Base-by-base conservation (phyloP, 2,888 invertebrate species). In the Thera obeliscata region DNA sequence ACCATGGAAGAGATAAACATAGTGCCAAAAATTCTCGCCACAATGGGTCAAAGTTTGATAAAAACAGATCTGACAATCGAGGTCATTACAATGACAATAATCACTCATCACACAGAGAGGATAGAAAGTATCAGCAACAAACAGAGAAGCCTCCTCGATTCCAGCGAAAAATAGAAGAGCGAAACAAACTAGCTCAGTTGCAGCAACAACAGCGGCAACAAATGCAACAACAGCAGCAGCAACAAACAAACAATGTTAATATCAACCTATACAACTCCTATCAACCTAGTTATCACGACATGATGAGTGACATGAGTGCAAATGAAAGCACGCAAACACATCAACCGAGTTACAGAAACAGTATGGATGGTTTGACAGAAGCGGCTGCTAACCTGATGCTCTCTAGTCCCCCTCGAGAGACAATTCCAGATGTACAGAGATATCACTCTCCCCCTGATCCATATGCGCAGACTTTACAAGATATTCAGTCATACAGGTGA, bases 81-180 rank as follows among this genome's bases (percentile, higher is more conserved):
- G 87, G 87, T n/a, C 84, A 88, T 75, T 89, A 83, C 50, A 88
- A 89, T 76, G 92, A 92, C 54, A 87, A 83, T 70, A 86, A 89
- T 67, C 83, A 85, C 69, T 7, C 52, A 3, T 79, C 87, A 12
- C 86, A 90, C 59, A 80, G 89, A 73, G 93, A 89, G 22, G 90
- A 88, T 49, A 87, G 87, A 70, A 93, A 89, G 74, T 93, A 93
- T 71, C 91, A 90, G 73, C 76, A 85, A 1, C 91, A 91, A 69
- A 90, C 86, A 69, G 94, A 94, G 77, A 95, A 94, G 77, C 95
- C 95, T 35, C 95, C 95, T 3, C 86, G 95, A 67, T 95, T 95
- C 81, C 95, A 95, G 78, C 94, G 90, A 74, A 95, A 94, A 73
- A 76, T 91, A 46, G 94, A 94, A 57, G 94, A 93, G 71, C 90